These are phyloP conservation scores for Thaleichthys pacificus DNA, from an alignment of 2,797 vertebrate species.

Conservation along the genomic window DNA sequence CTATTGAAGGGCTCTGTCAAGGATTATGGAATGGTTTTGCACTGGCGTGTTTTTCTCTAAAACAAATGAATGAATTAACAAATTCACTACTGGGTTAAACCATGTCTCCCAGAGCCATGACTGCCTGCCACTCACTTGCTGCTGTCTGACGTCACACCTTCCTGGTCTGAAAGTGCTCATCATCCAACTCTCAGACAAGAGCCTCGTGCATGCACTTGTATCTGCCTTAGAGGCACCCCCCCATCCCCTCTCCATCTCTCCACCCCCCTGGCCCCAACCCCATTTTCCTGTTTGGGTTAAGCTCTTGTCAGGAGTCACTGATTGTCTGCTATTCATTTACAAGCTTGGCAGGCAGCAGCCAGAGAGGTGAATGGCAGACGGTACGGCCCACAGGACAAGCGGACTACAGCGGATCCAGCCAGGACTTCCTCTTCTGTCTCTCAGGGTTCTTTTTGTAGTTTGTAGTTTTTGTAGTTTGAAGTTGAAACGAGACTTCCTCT, in stretches of 20 bases:
- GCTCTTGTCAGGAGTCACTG: neutral
- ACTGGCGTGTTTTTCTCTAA: too few relatives aligned
- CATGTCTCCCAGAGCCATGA: neutral
- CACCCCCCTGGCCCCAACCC: slow-evolving; percentile 18
- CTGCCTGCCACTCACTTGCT: too few relatives aligned
- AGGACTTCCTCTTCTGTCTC: slow-evolving; percentile 8
- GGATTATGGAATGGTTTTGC: too few relatives aligned
- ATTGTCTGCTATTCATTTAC: too few relatives aligned
- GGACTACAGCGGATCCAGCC: slow-evolving; percentile 18
- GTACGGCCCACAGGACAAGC: slow-evolving; percentile 32
- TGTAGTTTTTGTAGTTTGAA: too few relatives aligned
- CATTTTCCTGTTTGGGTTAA: neutral
- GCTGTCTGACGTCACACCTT: slow-evolving; percentile 12
- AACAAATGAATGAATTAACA: neutral
- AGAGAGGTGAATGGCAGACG: slow-evolving; percentile 7
- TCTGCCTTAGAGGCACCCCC: slow-evolving; percentile 27
- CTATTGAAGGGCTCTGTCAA: too few relatives aligned
- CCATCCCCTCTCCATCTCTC: slow-evolving; percentile 36
- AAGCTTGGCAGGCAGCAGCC: neutral
- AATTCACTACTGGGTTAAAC: neutral
- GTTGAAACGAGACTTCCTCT: slow-evolving; percentile 32
- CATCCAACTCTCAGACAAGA: slow-evolving; percentile 29
- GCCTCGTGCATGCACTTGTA: slow-evolving; percentile 13
- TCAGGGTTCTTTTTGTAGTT: slow-evolving; percentile 8
- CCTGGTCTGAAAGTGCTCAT: slow-evolving; percentile 18